Evolutionary conservation across 37 sponge, comb jelly and placozoan genomes (phyloP).

Genomic region (Lycopodina hypogea): DNA sequence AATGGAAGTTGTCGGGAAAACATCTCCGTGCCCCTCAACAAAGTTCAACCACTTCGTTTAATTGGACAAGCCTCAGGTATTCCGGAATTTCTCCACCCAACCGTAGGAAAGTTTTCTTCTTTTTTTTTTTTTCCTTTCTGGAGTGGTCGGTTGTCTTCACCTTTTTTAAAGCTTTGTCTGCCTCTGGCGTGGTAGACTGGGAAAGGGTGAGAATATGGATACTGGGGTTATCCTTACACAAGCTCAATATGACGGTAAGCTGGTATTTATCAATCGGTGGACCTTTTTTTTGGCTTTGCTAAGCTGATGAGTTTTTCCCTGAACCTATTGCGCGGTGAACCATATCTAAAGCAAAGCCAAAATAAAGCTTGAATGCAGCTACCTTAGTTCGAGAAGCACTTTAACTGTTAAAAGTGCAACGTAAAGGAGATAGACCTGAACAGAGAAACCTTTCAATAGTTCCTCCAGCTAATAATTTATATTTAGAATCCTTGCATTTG

Average conservation of each 20-base stretch:
- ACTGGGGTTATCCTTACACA: conserved; percentile 62
- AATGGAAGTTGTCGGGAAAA: conserved; percentile 22
- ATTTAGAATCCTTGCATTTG: too few relatives aligned
- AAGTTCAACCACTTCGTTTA: neutral
- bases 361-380: too few relatives aligned
- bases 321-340: too few relatives aligned
- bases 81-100: neutral
- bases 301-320: too few relatives aligned
- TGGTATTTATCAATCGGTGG: neutral
- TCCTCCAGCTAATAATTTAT: too few relatives aligned
- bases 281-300: neutral
- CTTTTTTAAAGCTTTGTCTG: too few relatives aligned
- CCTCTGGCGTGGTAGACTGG: too few relatives aligned
- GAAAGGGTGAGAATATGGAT: conserved; percentile 22
- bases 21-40: conserved; percentile 1
- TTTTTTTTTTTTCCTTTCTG: neutral
- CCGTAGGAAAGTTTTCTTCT: neutral
- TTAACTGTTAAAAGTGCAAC: conserved; percentile 82
- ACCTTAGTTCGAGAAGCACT: neutral
- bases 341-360: too few relatives aligned
- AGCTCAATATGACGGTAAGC: conserved; percentile 74
- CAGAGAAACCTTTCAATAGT: too few relatives aligned
- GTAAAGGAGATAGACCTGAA: conserved; percentile 79
- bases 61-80: neutral
- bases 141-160: neutral